These are phyloP conservation scores for Sesia bembeciformis DNA, from an alignment of 2,888 invertebrate species.

Conservation along the genomic window DNA sequence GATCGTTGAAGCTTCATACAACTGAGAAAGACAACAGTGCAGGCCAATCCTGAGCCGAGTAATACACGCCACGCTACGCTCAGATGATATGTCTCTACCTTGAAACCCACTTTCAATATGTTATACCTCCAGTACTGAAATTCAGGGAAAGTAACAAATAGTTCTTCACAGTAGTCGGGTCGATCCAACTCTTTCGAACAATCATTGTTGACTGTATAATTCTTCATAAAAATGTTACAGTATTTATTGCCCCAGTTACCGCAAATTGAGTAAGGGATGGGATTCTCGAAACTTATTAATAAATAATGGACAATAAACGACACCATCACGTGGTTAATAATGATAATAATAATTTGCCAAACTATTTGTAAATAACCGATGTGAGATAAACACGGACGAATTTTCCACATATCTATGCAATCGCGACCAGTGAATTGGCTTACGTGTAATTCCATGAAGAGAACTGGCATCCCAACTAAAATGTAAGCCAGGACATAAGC, in stretches of 20 bases:
- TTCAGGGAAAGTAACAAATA: conserved; percentile 45
- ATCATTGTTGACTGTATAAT: conserved; percentile 45
- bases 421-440: conserved; percentile 55
- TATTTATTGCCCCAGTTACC: conserved; percentile 33
- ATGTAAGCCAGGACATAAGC: conserved; percentile 22
- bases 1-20: conserved; percentile 36
- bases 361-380: conserved; percentile 39
- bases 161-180: conserved; percentile 24
- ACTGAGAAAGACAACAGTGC: conserved; percentile 26
- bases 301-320: conserved; percentile 48
- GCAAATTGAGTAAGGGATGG: conserved; percentile 44
- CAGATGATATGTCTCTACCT: conserved; percentile 5
- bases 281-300: conserved; percentile 51
- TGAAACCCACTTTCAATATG: conserved; percentile 14
- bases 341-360: conserved; percentile 32
- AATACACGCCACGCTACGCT: conserved; percentile 44
- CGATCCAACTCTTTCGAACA: conserved; percentile 27
- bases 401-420: conserved; percentile 47
- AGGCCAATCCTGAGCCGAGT: conserved; percentile 37
- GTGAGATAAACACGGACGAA: conserved; percentile 41
- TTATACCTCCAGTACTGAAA: conserved; percentile 46
- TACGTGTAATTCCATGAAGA: conserved; percentile 54
- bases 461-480: conserved; percentile 42
- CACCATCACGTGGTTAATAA: conserved; percentile 34
- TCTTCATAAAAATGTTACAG: conserved; percentile 34